A percentile compares a stretch with the other conserved stretches of the same genome.
Evolutionary conservation across 2,113 vertebrate species (phyloP).

Genomic region (Proterorhinus semilunaris): DNA sequence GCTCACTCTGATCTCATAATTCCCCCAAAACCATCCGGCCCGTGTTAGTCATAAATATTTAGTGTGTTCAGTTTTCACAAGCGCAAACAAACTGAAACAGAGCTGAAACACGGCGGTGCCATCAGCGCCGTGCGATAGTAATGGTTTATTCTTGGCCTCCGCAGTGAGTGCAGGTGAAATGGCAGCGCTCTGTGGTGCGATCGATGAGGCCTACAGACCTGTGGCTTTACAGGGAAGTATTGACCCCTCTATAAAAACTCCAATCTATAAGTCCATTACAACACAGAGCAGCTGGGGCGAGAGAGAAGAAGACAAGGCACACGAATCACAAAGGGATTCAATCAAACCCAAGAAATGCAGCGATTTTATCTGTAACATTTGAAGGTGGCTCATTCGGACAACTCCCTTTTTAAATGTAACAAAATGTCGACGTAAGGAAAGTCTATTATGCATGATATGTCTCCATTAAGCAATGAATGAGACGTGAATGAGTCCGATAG

Average conservation of each 20-base stretch:
- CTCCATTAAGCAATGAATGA: not conserved
- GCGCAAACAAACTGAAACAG: not conserved
- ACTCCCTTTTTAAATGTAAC: too few relatives aligned
- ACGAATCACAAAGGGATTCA: not conserved
- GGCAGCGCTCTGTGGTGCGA: conserved; percentile 16
- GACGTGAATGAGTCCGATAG: not conserved
- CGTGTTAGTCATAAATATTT: too few relatives aligned
- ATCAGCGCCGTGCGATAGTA: conserved; percentile 52
- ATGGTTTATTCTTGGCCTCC: conserved; percentile 63
- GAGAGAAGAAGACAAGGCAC: conserved; percentile 1
- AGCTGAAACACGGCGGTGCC: conserved; percentile 1
- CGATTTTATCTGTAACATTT: not conserved
- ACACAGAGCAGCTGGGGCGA: conserved; percentile 28
- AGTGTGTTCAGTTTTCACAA: not conserved
- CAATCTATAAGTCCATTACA: conserved; percentile 71
- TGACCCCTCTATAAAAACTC: conserved; percentile 71
- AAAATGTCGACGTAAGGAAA: too few relatives aligned
- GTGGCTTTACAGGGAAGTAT: conserved; percentile 63
- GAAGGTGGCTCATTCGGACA: not conserved
- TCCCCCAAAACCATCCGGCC: too few relatives aligned
- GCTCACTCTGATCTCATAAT: too few relatives aligned
- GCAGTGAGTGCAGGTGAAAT: conserved; percentile 59
- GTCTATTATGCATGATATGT: too few relatives aligned
- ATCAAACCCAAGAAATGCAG: not conserved
- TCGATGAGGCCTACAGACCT: conserved; percentile 67